A percentile compares a stretch with the other conserved stretches of the same genome.
Conservation (phyloP, 2,113 vertebrate species). For the Rostratula benghalensis region DNA sequence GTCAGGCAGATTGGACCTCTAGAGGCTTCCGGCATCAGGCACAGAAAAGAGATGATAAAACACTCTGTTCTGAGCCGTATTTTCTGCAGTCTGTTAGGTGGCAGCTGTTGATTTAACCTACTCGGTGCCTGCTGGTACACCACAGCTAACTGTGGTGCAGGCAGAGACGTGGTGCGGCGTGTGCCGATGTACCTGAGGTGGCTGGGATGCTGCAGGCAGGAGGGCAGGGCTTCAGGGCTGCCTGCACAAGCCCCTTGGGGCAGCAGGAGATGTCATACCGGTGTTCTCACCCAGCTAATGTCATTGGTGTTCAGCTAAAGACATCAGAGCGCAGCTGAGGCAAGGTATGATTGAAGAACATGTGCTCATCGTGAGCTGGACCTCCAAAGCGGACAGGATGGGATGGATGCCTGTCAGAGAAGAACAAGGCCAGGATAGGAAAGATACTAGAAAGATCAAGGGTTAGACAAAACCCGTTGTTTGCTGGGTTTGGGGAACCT, state of each 20-base stretch:
- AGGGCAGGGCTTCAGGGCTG: background rate
- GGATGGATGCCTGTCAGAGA: background rate
- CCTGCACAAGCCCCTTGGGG: background rate
- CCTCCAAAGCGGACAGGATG: background rate
- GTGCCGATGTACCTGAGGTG: accelerated
- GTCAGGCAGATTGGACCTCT: background rate
- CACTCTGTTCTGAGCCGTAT: background rate
- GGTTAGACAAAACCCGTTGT: background rate
- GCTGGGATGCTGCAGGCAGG: background rate
- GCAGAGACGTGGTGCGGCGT: accelerated
- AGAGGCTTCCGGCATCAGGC: background rate
- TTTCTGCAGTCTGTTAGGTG: background rate
- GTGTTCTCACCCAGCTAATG: accelerated
- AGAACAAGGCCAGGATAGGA: background rate
- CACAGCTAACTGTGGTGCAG: accelerated
- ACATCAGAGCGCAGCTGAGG: accelerated
- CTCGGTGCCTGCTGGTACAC: accelerated
- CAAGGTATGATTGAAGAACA: accelerated
- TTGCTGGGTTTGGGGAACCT: background rate
- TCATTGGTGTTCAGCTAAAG: accelerated
- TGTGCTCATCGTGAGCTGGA: background rate
- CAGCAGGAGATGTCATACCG: background rate
- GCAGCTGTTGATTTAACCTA: background rate
- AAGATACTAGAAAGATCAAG: background rate
- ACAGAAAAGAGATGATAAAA: background rate